Conservation (phyloP, 2,888 invertebrate species). For the Apotomis capreana region DNA sequence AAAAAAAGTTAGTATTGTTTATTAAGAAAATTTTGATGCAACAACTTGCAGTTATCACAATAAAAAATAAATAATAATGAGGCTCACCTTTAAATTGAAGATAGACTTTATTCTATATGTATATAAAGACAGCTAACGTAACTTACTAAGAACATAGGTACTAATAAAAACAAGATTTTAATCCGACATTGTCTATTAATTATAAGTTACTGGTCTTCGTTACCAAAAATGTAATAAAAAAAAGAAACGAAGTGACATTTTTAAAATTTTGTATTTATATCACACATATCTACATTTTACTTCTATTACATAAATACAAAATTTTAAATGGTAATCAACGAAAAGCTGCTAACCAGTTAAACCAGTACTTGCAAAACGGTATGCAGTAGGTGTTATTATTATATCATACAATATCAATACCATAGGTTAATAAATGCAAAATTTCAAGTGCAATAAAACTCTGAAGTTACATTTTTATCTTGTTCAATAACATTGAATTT, state of each 20-base stretch:
- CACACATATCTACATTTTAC: slow-evolving; percentile 83
- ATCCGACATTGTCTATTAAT: slow-evolving; percentile 73
- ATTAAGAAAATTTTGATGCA: slow-evolving; percentile 79
- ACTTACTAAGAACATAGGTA: slow-evolving; percentile 58
- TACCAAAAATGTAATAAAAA: slow-evolving; percentile 76
- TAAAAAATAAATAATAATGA: slow-evolving; percentile 79
- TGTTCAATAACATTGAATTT: slow-evolving; percentile 71
- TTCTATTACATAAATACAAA: slow-evolving; percentile 84
- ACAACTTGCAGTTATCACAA: slow-evolving; percentile 80
- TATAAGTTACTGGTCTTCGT: slow-evolving; percentile 76
- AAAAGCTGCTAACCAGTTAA: slow-evolving; percentile 82
- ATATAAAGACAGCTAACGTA: slow-evolving; percentile 74
- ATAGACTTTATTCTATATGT: slow-evolving; percentile 73
- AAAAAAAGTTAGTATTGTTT: slow-evolving; percentile 81
- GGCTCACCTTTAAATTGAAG: slow-evolving; percentile 71
- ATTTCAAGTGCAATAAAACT: slow-evolving; percentile 83
- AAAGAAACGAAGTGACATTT: slow-evolving; percentile 76
- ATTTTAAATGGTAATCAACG: slow-evolving; percentile 81
- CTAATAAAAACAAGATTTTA: slow-evolving; percentile 79
- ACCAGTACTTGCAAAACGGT: slow-evolving; percentile 80
- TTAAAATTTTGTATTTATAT: slow-evolving; percentile 85
- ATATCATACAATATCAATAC: slow-evolving; percentile 83
- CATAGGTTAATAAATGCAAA: slow-evolving; percentile 84
- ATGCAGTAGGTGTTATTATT: slow-evolving; percentile 79
- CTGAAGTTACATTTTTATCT: slow-evolving; percentile 64